Evolutionary conservation across 1,140 invertebrate genomes (phyloP).

Genomic region (Caerostris extrusa): DNA sequence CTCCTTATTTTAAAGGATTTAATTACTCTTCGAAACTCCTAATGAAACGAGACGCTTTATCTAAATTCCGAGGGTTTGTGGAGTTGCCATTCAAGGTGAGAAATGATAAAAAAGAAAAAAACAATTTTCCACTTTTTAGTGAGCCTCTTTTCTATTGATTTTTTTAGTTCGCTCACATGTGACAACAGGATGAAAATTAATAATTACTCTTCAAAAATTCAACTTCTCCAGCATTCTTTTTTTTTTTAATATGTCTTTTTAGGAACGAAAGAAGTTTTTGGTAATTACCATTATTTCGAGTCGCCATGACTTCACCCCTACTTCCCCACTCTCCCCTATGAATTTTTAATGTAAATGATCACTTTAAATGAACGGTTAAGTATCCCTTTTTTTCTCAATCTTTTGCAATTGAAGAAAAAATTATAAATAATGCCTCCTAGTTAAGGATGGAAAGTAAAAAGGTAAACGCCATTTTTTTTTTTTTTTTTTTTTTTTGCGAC

Average conservation of each 20-base stretch:
- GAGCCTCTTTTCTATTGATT: background rate
- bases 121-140: background rate
- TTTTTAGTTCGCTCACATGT: background rate
- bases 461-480: background rate
- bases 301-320: background rate
- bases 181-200: slow-evolving; percentile 22
- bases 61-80: slow-evolving; percentile 38
- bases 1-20: background rate
- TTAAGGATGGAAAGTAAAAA: slow-evolving; percentile 16
- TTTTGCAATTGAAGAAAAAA: background rate
- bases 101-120: background rate
- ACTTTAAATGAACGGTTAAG: slow-evolving; percentile 28
- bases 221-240: background rate
- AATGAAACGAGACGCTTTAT: slow-evolving; percentile 11
- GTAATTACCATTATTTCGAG: slow-evolving; percentile 31
- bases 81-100: background rate
- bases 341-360: slow-evolving; percentile 34
- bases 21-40: background rate
- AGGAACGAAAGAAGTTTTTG: background rate
- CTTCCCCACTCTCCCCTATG: background rate
- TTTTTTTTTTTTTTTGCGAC: background rate
- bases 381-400: background rate
- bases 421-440: slow-evolving; percentile 9
- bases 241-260: background rate
- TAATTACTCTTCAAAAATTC: slow-evolving; percentile 36